Evolutionary conservation across 2,113 vertebrate species (phyloP).

Genomic region (Ahaetulla prasina): DNA sequence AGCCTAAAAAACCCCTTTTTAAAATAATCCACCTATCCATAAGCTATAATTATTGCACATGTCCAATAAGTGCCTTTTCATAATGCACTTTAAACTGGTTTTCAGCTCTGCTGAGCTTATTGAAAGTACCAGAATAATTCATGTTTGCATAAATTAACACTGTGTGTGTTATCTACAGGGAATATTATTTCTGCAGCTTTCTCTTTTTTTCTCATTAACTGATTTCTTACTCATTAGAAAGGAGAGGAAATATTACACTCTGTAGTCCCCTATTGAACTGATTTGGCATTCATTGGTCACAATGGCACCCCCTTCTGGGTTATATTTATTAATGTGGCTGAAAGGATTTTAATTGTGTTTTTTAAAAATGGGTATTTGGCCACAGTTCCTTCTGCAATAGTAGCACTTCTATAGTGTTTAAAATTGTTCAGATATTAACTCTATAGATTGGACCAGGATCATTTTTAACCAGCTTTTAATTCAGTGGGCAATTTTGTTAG

Average conservation of each 20-base stretch:
- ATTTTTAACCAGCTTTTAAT: not conserved
- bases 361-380: not conserved
- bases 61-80: not conserved
- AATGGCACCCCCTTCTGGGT: no score
- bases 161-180: not conserved
- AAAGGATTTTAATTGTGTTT: not conserved
- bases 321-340: not conserved
- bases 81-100: not conserved
- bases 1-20: not conserved
- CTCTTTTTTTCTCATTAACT: not conserved
- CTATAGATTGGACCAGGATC: not conserved
- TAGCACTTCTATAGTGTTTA: not conserved
- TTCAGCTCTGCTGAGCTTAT: not conserved
- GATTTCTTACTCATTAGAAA: not conserved
- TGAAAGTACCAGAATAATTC: not conserved
- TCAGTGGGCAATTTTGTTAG: not conserved
- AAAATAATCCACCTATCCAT: conserved; percentile 15
- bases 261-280: accelerated
- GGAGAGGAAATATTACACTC: not conserved
- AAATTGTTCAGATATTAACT: not conserved
- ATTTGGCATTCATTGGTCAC: not conserved
- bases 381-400: not conserved
- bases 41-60: not conserved
- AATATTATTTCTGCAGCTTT: not conserved
- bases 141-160: not conserved